A percentile compares a stretch with the other conserved stretches of the same genome.
phyloP scores from a whole-genome alignment of 1,140 invertebrate genomes.

The Neomicropteryx cornuta region DNA sequence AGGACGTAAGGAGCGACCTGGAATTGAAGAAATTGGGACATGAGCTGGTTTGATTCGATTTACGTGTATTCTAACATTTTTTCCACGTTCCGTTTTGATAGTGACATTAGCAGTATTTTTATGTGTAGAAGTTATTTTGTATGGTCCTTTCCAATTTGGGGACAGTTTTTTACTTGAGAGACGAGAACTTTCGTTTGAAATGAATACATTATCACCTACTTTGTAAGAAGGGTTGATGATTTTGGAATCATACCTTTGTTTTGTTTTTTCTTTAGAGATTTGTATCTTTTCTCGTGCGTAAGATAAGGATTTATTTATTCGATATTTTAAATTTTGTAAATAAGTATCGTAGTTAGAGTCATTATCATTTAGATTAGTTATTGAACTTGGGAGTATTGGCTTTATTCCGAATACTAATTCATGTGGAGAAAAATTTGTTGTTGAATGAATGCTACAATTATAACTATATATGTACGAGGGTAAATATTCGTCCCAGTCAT shows the following conservation, averaged over 20 bases:
- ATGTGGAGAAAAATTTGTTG: constrained; percentile 16
- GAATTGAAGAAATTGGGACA: constrained; percentile 1
- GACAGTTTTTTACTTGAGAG: neutral
- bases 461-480: constrained; percentile 12
- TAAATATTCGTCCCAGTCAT: too few relatives aligned
- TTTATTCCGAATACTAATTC: constrained; percentile 21
- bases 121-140: constrained; percentile 3
- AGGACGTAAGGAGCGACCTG: neutral
- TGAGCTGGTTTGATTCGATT: too few relatives aligned
- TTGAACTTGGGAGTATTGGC: constrained; percentile 13
- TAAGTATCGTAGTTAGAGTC: neutral
- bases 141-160: constrained; percentile 5
- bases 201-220: neutral
- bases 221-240: neutral
- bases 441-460: constrained; percentile 16
- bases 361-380: neutral
- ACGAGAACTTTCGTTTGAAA: neutral
- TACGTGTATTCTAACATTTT: constrained; percentile 3
- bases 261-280: neutral
- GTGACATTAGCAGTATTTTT: constrained; percentile 1
- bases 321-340: neutral
- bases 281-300: neutral
- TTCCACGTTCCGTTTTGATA: constrained; percentile 1
- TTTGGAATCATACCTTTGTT: neutral
- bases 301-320: neutral